phyloP scores from a whole-genome alignment of 1,140 invertebrate genomes.

The Platyscapa corneri region DNA sequence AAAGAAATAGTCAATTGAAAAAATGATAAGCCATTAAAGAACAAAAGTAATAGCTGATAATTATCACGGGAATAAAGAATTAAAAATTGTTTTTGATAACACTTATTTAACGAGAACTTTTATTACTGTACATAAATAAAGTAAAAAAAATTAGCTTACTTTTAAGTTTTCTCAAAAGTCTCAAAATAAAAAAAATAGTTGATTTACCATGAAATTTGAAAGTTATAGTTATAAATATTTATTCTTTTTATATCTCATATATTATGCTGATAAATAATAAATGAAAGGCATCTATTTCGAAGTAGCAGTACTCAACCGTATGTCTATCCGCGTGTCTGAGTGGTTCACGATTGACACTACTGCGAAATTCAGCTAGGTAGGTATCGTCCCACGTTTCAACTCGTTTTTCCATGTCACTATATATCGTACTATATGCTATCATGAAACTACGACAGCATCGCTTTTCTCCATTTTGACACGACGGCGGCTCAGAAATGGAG shows the following conservation, averaged over 20 bases:
- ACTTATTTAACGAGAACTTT: too few species aligned
- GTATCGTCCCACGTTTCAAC: background rate
- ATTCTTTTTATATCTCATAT: background rate
- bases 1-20: too few species aligned
- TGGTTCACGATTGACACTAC: background rate
- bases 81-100: too few species aligned
- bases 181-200: background rate
- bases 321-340: background rate
- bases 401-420: conserved; percentile 1
- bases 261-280: background rate
- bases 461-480: conserved; percentile 29
- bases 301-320: background rate
- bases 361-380: background rate
- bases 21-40: too few species aligned
- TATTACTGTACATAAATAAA: too few species aligned
- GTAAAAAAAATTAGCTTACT: too few species aligned
- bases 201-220: background rate
- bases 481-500: background rate
- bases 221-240: background rate
- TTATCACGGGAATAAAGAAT: too few species aligned
- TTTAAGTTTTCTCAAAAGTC: too few species aligned
- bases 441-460: background rate
- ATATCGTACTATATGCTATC: conserved; percentile 4
- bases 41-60: too few species aligned
- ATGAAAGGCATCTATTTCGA: background rate